Base-by-base conservation (phyloP, 2,888 invertebrate genomes). In the Calameuta pallipes region DNA sequence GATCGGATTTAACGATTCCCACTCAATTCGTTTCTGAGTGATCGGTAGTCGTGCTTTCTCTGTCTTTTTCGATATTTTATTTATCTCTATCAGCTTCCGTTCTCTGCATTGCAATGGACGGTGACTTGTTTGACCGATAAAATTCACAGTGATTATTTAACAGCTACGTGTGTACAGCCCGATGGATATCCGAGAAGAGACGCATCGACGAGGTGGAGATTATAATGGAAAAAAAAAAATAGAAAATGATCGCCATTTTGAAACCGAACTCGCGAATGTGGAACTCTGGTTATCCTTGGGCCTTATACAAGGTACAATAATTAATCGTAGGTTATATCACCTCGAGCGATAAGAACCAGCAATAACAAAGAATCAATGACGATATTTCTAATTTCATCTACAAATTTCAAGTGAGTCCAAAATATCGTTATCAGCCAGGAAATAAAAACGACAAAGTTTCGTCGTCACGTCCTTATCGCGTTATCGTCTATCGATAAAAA, bases 211-310 rank as follows among this genome's bases (percentile, higher is more conserved):
- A n/a, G 6, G 15, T 30, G 74, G 75, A 79, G 69, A 23, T 71
- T 34, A 23, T 4, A 15, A 68, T 69, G 23, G 74, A 70, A 75
- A 78, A 75, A 76, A 76, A 78, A 78, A 73, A 77, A 76, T 78
- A 71, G 56, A 76, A 76, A 76, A 68, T 56, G 37, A 15, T 71
- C 71, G 71, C 71, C 71, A 33, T 71, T 71, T 31, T 31, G 71
- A 33, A 31, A 33, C 31, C 71, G 71, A 33, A 71, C 23, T 6
- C 77, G 23, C 79, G 76, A 82, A 83, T 81, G 78, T 82, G 80
- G 80, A 80, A 83, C 80, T 81, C 79, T 36, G 71, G 82, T 83
- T 80, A 82, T 82, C 83, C 83, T 83, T 83, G 83, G 30, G 78
- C 31, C 69, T 33, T 69, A 73, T 75, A 37, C n/a, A 37, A 34